These are phyloP conservation scores for Poecilia latipinna DNA, from an alignment of 2,113 vertebrate species.

Conservation along the genomic window DNA sequence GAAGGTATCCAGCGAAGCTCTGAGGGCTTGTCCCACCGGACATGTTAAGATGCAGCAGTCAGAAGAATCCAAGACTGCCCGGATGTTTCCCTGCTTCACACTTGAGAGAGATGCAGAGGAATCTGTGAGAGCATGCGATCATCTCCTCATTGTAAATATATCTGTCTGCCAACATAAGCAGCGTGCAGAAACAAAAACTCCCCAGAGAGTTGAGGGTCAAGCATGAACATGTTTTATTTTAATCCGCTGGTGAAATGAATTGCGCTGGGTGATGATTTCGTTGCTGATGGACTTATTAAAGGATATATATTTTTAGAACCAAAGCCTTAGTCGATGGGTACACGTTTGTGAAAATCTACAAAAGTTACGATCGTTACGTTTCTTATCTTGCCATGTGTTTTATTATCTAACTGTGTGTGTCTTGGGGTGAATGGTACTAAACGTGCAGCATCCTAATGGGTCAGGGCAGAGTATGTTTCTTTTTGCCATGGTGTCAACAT, in stretches of 20 bases:
- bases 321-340: not conserved
- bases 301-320: conserved; percentile 22
- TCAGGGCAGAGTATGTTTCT: no score
- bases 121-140: conserved; percentile 36
- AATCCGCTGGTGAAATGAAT: conserved; percentile 26
- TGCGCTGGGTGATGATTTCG: conserved; percentile 1
- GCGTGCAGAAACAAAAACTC: conserved; percentile 36
- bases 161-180: conserved; percentile 47
- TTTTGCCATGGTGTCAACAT: no score
- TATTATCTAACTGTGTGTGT: not conserved
- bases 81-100: conserved; percentile 14
- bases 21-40: not conserved
- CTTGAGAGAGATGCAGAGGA: conserved; percentile 20
- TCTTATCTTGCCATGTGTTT: not conserved
- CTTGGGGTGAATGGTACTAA: not conserved
- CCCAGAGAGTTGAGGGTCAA: conserved; percentile 3
- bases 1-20: conserved; percentile 33
- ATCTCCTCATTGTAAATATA: conserved; percentile 39
- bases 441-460: no score
- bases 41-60: no score
- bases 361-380: not conserved
- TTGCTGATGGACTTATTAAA: conserved; percentile 7
- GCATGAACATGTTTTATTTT: conserved; percentile 16
- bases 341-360: no score
- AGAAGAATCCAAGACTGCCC: conserved; percentile 26